Evolutionary conservation across 2,888 invertebrate species (phyloP).

Genomic region (Morpho helenor): DNA sequence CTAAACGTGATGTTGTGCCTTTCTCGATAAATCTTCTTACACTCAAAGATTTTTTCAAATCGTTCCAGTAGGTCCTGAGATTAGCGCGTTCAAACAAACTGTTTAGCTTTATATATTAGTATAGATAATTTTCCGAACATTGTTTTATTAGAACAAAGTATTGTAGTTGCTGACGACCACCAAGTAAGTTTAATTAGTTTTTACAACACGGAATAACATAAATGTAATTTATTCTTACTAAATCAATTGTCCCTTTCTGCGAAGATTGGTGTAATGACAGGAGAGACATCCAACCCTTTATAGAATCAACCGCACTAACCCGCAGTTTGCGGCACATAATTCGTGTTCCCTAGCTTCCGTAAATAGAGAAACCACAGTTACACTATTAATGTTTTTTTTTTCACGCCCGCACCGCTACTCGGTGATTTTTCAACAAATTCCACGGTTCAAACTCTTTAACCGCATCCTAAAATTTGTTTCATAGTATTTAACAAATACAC

Average conservation of each 20-base stretch:
- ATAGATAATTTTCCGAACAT: too few relatives aligned
- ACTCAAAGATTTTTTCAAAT: too few relatives aligned
- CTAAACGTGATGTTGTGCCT: too few relatives aligned
- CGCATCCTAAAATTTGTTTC: conserved; percentile 42
- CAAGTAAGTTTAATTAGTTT: background rate
- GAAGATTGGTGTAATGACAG: conserved; percentile 20
- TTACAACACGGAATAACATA: background rate
- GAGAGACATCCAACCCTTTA: conserved; percentile 34
- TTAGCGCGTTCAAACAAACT: background rate
- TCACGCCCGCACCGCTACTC: conserved; percentile 48
- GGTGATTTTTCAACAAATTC: conserved; percentile 42
- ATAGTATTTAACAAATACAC: background rate
- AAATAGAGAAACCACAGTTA: conserved; percentile 73
- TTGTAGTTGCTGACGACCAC: too few relatives aligned
- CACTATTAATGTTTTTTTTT: conserved; percentile 64
- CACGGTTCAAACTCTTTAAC: conserved; percentile 40
- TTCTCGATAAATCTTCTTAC: too few relatives aligned
- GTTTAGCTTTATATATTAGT: background rate
- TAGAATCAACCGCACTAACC: conserved; percentile 51
- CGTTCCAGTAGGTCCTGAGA: too few relatives aligned
- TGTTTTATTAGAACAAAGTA: too few relatives aligned
- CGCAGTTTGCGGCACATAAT: conserved; percentile 56
- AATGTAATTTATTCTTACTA: conserved; percentile 11
- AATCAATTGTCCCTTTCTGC: conserved; percentile 18
- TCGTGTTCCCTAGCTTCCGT: conserved; percentile 65